Base-by-base conservation (phyloP, 2,797 vertebrate genomes). In the Dromococcyx pavoninus region DNA sequence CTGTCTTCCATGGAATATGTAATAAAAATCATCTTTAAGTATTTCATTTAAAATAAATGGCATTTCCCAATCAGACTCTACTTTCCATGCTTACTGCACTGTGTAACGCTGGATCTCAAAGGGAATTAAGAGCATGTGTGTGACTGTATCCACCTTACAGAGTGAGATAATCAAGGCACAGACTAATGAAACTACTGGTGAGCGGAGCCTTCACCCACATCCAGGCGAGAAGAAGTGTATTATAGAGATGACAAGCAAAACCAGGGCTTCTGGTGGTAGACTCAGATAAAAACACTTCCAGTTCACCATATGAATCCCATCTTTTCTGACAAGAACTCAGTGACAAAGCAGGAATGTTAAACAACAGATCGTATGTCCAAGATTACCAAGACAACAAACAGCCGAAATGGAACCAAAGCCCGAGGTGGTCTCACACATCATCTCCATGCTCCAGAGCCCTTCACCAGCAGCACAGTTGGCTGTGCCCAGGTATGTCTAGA, bases 91-190 rank as follows among this genome's bases (percentile, higher is more conserved):
- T 56, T 23, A 8, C 15, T 72, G 18, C 30, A 15, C 25, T 62
- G 11, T 4, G 16, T 43, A 46, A 4, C n/a, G 3, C 22, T 7
- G 27, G 22, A 65, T 33, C n/a, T 32, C 84, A 69, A 5, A 35
- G 28, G 35, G 62, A 64, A 32, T 2, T 16, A 24, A 71, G 37
- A 79, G 30, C 33, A 9, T 17, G 17, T 7, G 12, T 0, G 0
- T 15, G 54, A 21, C 7, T 46, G 23, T 30, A 30, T 33, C 39
- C 32, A 54, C 28, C 19, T 15, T 33, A 17, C 6, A 72, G 17
- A 39, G 19, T 27, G 32, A 58, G 30, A 62, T 23, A 25, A 62
- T 11, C 50, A 17, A 5, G 5, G 18, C 4, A 18, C 13, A 64
- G 32, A 58, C 58, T 30, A 41, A 37, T 25, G 67, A 56, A 35